A percentile compares a stretch with the other conserved stretches of the same genome.
phyloP scores from a whole-genome alignment of 2,797 vertebrate genomes.

The Phataginus tricuspis region DNA sequence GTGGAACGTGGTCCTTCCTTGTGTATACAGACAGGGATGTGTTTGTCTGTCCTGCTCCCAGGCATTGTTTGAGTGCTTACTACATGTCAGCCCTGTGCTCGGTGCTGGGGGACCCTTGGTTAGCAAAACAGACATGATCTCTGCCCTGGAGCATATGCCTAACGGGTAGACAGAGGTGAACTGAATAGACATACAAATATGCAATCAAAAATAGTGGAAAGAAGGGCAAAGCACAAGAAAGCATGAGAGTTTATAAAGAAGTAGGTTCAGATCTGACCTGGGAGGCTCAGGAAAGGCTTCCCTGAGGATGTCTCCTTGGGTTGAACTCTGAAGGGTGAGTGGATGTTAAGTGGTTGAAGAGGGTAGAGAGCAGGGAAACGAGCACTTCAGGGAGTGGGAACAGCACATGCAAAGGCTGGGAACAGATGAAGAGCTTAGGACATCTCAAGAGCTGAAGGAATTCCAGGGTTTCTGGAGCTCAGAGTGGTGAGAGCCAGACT shows the following conservation, averaged over 20 bases:
- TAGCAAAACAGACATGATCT: background rate
- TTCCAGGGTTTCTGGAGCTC: background rate
- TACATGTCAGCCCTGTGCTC: background rate
- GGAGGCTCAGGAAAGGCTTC: background rate
- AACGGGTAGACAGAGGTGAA: background rate
- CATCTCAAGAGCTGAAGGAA: background rate
- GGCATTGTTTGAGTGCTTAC: background rate
- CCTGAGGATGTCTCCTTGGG: background rate
- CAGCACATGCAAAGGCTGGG: background rate
- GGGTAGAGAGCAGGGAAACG: background rate
- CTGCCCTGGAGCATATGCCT: background rate
- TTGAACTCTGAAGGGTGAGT: background rate
- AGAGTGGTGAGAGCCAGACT: background rate
- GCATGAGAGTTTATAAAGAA: background rate
- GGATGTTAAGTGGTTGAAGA: background rate
- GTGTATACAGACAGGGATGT: background rate
- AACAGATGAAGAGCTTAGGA: background rate
- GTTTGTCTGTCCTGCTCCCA: background rate
- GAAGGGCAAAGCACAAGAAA: background rate
- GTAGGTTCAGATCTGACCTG: background rate
- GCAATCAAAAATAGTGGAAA: background rate
- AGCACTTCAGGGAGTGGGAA: background rate
- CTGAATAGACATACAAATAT: background rate
- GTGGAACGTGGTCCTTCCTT: background rate
- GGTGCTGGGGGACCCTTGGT: background rate